Base-by-base conservation (phyloP, 2,888 invertebrate species). In the Drosophila bunnanda region DNA sequence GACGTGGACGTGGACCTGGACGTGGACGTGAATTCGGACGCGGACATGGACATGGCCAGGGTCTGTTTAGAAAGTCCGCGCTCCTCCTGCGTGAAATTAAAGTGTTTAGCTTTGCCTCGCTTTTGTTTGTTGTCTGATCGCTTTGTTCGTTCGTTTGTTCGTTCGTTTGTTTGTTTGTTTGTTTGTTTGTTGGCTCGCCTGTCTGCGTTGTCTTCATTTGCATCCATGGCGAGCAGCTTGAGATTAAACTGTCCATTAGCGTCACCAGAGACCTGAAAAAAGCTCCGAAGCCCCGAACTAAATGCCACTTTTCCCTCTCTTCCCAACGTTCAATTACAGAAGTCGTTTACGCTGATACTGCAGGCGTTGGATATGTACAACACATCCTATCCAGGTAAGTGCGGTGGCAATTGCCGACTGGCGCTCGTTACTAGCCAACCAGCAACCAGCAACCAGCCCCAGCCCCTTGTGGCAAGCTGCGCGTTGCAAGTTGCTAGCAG, bases 301-400 rank as follows among this genome's bases (percentile, higher is more conserved):
- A 75, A 76, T 60, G 58, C 50, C 44, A 68, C 60, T 44, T 39
- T 48, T 50, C 58, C 53, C 39, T 34, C 59, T 57, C 48, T 41
- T 74, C 28, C 39, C 53, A 66, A 38, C 52, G 76, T 88, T 82
- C 80, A 90, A 91, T 95, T 95, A 83, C 96, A 96, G 98, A 96
- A 97, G 93, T 97, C 97, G 86, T 98, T 98, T 94, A 98, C 98
- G 86, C 94, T 98, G 90, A 97, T 98, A 89, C 95, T 98, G 89
- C 97, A 97, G 93, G 97, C 97, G 77, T 95, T 96, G 94, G 97
- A 98, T 93, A 95, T 96, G 93, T 95, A 94, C 93, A 95, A 96
- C 92, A 95, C 95, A 92, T 94, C 96, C 69, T 94, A 94, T 90
- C 94, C 95, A 90, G 95, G 96, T 96, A 93, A 95, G 83, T 84